These are phyloP conservation scores for Dyspetes luteomarginatus DNA, from an alignment of 2,888 invertebrate genomes.

Conservation along the genomic window DNA sequence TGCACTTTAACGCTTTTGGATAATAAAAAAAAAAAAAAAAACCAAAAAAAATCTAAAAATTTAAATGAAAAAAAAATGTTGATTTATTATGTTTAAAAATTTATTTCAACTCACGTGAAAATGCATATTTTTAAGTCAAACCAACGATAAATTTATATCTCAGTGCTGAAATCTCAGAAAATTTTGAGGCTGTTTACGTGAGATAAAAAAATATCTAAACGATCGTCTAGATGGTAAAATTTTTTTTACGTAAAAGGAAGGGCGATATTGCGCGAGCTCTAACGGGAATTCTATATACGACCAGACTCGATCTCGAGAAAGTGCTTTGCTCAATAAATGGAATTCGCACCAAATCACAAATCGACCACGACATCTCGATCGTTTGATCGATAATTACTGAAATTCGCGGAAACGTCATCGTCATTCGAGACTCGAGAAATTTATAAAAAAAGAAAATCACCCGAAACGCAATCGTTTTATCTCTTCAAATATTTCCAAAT, in stretches of 20 bases:
- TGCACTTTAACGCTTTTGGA: too few relatives aligned
- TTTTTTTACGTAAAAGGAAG: conserved; percentile 33
- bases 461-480: background rate
- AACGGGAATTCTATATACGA: conserved; percentile 60
- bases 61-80: too few relatives aligned
- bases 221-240: too few relatives aligned
- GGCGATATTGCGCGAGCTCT: conserved; percentile 15
- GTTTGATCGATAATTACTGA: conserved; percentile 45
- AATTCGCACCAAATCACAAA: background rate
- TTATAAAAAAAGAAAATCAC: background rate
- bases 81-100: too few relatives aligned
- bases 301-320: conserved; percentile 51
- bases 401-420: conserved; percentile 42
- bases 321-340: conserved; percentile 14
- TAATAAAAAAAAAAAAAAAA: too few relatives aligned
- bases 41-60: too few relatives aligned
- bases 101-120: too few relatives aligned
- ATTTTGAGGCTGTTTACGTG: too few relatives aligned
- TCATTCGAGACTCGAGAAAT: background rate
- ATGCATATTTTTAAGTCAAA: too few relatives aligned
- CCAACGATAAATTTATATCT: too few relatives aligned
- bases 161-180: too few relatives aligned
- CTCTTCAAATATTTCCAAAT: background rate
- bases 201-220: too few relatives aligned
- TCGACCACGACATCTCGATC: conserved; percentile 2